These are phyloP conservation scores for Cyrtorhinus lividipennis DNA, from an alignment of 1,140 invertebrate genomes.

Conservation along the genomic window DNA sequence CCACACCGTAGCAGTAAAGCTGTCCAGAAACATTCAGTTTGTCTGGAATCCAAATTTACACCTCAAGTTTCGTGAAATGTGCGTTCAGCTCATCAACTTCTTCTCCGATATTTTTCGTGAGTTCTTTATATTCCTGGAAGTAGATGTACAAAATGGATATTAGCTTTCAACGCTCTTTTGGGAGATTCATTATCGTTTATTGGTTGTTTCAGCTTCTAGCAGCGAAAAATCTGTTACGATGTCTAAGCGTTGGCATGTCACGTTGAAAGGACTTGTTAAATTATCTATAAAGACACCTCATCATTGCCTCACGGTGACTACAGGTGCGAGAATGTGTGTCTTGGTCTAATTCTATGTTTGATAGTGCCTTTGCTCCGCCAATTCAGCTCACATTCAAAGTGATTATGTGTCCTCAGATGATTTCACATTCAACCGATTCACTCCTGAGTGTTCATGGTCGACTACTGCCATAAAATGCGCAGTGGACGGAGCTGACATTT, in stretches of 20 bases:
- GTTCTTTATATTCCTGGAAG: too few relatives aligned
- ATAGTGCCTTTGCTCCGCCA: too few relatives aligned
- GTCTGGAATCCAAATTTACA: constrained; percentile 61
- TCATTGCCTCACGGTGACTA: constrained; percentile 43
- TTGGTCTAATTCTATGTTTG: too few relatives aligned
- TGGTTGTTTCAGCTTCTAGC: not conserved
- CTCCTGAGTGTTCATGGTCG: constrained; percentile 20
- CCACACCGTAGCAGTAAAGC: constrained; percentile 37
- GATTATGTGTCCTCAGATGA: constrained; percentile 17
- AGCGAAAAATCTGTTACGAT: not conserved
- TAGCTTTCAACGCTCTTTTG: not conserved
- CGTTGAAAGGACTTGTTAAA: constrained; percentile 39
- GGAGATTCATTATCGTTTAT: not conserved
- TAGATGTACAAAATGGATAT: not conserved
- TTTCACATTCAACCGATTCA: constrained; percentile 18
- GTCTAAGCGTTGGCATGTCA: not conserved
- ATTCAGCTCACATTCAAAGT: too few relatives aligned
- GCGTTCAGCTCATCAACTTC: constrained; percentile 40
- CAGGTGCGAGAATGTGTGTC: too few relatives aligned
- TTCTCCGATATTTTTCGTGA: constrained; percentile 37
- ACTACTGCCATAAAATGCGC: constrained; percentile 33
- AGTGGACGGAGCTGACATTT: constrained; percentile 59
- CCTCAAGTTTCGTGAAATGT: constrained; percentile 35
- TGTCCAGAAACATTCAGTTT: constrained; percentile 45
- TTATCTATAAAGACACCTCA: constrained; percentile 34